A percentile compares a stretch with the other conserved stretches of the same genome.
Evolutionary conservation across 2,888 invertebrate species (phyloP).

Genomic region (Lissocephala sabroskyi): DNA sequence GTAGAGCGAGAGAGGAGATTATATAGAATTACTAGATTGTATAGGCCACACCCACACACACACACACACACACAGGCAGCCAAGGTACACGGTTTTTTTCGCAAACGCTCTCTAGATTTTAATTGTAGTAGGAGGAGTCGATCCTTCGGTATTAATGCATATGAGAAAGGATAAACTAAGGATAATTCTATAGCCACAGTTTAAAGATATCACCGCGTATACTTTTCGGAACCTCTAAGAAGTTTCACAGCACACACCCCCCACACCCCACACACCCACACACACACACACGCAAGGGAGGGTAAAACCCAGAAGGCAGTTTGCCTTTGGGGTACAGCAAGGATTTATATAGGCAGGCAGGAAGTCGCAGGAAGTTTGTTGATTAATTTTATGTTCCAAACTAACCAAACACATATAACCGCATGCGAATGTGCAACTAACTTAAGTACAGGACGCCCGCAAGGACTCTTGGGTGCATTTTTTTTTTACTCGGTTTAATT

Average conservation of each 20-base stretch:
- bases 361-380: slow-evolving; percentile 53
- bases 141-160: neutral
- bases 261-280: no score
- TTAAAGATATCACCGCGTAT: neutral
- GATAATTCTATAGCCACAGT: neutral
- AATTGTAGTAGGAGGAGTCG: neutral
- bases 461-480: neutral
- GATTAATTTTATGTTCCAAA: slow-evolving; percentile 56
- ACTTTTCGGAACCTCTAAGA: no score
- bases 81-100: slow-evolving; percentile 8
- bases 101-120: no score
- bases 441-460: neutral
- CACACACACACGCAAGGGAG: neutral
- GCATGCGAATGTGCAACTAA: neutral
- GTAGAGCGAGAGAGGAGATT: neutral
- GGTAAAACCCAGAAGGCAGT: slow-evolving; percentile 3
- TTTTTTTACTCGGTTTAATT: no score
- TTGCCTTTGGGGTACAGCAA: slow-evolving; percentile 7
- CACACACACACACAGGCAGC: neutral
- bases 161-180: neutral
- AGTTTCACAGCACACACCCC: no score
- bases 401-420: slow-evolving; percentile 16
- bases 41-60: neutral
- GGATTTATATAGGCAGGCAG: slow-evolving; percentile 26
- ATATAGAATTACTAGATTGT: slow-evolving; percentile 3